phyloP scores from a whole-genome alignment of 2,888 invertebrate genomes.

The Xanthia togata region DNA sequence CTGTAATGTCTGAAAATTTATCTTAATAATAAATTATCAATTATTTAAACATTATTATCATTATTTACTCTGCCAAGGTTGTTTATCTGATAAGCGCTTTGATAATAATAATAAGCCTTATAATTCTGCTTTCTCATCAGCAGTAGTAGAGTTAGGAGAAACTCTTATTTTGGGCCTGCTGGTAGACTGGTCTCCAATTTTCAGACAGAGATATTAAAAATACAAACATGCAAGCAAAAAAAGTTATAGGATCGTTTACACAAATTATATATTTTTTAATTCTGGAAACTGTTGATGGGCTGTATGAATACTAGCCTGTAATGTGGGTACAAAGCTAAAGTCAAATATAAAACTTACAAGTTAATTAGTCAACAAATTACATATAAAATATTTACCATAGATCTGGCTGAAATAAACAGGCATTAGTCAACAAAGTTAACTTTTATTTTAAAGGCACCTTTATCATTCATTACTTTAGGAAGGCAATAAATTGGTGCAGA shows the following conservation, averaged over 20 bases:
- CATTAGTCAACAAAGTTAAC: slow-evolving; percentile 1
- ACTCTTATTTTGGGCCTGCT: slow-evolving; percentile 9
- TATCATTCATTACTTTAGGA: neutral
- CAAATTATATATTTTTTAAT: neutral
- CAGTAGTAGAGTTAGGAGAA: neutral
- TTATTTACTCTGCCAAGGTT: slow-evolving; percentile 57
- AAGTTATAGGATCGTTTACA: neutral
- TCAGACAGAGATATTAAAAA: neutral
- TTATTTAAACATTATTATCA: slow-evolving; percentile 49
- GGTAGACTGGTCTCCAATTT: slow-evolving; percentile 9
- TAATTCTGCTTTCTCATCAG: slow-evolving; percentile 37
- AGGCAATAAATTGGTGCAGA: slow-evolving; percentile 2
- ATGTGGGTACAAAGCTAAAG: neutral
- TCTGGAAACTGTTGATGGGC: neutral
- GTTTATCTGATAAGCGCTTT: slow-evolving; percentile 37
- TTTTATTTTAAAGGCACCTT: neutral
- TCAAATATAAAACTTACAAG: slow-evolving; percentile 11
- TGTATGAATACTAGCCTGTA: neutral
- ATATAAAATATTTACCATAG: slow-evolving; percentile 46
- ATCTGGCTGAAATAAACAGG: slow-evolving; percentile 49
- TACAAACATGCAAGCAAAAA: slow-evolving; percentile 4
- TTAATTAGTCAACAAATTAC: slow-evolving; percentile 27
- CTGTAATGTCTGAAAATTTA: slow-evolving; percentile 27
- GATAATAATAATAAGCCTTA: slow-evolving; percentile 42
- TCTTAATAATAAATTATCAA: slow-evolving; percentile 45